These are phyloP conservation scores for Drosophila prostipennis DNA, from an alignment of 2,888 invertebrate genomes.

Conservation along the genomic window DNA sequence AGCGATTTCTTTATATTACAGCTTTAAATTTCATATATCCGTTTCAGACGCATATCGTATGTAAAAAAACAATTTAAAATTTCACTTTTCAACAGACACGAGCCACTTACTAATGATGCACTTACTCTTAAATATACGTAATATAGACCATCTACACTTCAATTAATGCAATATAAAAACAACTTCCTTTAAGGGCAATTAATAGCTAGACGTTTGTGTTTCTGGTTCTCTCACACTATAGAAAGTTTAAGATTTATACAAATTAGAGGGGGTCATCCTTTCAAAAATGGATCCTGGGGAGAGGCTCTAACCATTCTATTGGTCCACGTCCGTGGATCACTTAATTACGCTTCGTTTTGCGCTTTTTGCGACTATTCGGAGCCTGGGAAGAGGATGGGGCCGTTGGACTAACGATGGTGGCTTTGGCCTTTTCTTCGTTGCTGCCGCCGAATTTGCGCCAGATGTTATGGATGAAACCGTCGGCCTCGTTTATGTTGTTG, in stretches of 20 bases:
- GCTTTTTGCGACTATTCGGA: constrained; percentile 75
- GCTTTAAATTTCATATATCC: constrained; percentile 46
- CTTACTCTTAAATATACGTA: constrained; percentile 53
- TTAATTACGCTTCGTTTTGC: constrained; percentile 78
- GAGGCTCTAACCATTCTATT: constrained; percentile 14
- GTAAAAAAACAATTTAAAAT: constrained; percentile 73
- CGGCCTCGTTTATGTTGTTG: constrained; percentile 43
- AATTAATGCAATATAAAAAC: constrained; percentile 66
- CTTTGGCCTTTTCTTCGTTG: constrained; percentile 25
- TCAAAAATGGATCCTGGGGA: constrained; percentile 25
- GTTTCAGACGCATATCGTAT: constrained; percentile 32
- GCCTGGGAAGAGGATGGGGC: constrained; percentile 25
- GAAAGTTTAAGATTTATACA: constrained; percentile 61
- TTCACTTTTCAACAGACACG: constrained; percentile 61
- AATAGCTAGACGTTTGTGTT: constrained; percentile 54
- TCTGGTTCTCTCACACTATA: constrained; percentile 22
- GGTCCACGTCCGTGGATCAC: constrained; percentile 20
- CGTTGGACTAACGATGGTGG: constrained; percentile 17
- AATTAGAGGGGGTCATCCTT: constrained; percentile 47
- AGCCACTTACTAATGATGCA: constrained; percentile 60
- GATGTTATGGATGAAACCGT: constrained; percentile 59
- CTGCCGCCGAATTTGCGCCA: constrained; percentile 63
- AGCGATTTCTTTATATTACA: constrained; percentile 72
- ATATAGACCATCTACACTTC: constrained; percentile 50
- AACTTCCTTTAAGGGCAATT: constrained; percentile 61